Evolutionary conservation across 2,113 vertebrate genomes (phyloP), one percentile per base, ranked within the genome.

Genomic region (Leptodactylus fuscus): DNA sequence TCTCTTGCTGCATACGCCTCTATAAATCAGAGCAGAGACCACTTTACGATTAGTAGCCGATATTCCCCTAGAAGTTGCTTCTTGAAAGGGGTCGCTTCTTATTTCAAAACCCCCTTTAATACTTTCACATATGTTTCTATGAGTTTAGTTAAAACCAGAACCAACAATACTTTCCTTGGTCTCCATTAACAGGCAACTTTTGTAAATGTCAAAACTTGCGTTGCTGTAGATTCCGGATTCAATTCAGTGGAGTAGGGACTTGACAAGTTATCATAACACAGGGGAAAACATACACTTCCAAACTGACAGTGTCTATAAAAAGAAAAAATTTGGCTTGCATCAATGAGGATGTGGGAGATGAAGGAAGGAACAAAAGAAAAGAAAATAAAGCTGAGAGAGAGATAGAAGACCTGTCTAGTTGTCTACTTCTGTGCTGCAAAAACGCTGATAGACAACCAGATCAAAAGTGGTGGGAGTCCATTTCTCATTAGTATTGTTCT

Each of bases 131-230:
- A 51, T 18, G 38, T 70, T 71, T 67, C 34, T 71, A 82, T 71
- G 48, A n/a, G 32, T 51, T n/a, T 53, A 29, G 46, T 65, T 81
- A 36, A 81, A 67, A 78, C 29, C 46, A 53, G 32, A 46, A 34
- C 51, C 51, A 51, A 71, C n/a, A 58, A 70, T 46, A 44, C 34
- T 29, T 53, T 80, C 22, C 36, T 55, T 38, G 62, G 27, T 36
- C 18, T 80, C 48, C 24, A n/a, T 77, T 80, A 79, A 80, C 71
- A 85, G 69, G 46, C 9, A 13, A 70, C 83, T 85, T 48, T 70
- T 44, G 69, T 80, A 85, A 55, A 18, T 85, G 83, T 85, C 83
- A 85, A 85, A 85, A 85, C 83, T 55, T 71, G 65, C 55, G 46
- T 36, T 55, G 76, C 62, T 80, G 76, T 12, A 80, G 48, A 79